Conservation (phyloP, 92 coral and sea anemone genomes). For the Heteractis magnifica region DNA sequence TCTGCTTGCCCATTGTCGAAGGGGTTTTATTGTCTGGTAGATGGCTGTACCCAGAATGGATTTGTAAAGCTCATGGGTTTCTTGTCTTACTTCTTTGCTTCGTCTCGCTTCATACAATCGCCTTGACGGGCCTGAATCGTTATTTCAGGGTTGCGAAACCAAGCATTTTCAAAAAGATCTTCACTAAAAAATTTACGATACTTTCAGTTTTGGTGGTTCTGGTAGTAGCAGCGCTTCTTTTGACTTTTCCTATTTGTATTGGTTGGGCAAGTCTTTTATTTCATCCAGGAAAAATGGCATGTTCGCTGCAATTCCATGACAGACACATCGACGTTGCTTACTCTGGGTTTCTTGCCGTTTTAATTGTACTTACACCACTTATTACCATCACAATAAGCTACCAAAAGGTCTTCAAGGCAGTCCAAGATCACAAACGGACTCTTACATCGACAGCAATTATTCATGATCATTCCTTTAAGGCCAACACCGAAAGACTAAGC, state of each 20-base stretch:
- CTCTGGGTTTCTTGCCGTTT: constrained; percentile 41
- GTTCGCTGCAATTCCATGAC: constrained; percentile 47
- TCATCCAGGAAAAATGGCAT: constrained; percentile 59
- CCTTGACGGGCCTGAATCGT: constrained; percentile 52
- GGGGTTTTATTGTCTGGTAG: constrained; percentile 48
- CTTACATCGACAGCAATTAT: not conserved
- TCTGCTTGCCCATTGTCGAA: constrained; percentile 55
- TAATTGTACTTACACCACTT: constrained; percentile 45
- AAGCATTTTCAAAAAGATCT: constrained; percentile 37
- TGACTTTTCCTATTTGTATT: constrained; percentile 38
- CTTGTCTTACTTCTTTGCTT: constrained; percentile 46
- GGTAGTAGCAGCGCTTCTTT: constrained; percentile 33
- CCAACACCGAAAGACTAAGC: constrained; percentile 22
- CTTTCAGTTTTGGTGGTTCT: constrained; percentile 28
- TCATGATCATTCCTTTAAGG: not conserved
- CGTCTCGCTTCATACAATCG: constrained; percentile 56
- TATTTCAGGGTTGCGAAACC: constrained; percentile 54
- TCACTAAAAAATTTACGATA: constrained; percentile 40
- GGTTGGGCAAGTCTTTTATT: constrained; percentile 51
- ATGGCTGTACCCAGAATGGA: constrained; percentile 36
- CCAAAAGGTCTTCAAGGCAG: constrained; percentile 44
- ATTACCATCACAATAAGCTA: constrained; percentile 49
- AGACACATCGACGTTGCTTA: constrained; percentile 39
- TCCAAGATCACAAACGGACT: constrained; percentile 42
- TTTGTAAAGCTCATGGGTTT: constrained; percentile 59